Percentiles rank a stretch among this genome's conserved stretches.
These are phyloP conservation scores for Xestia rhomboidea DNA, from an alignment of 2,888 invertebrate genomes.

Conservation along the genomic window DNA sequence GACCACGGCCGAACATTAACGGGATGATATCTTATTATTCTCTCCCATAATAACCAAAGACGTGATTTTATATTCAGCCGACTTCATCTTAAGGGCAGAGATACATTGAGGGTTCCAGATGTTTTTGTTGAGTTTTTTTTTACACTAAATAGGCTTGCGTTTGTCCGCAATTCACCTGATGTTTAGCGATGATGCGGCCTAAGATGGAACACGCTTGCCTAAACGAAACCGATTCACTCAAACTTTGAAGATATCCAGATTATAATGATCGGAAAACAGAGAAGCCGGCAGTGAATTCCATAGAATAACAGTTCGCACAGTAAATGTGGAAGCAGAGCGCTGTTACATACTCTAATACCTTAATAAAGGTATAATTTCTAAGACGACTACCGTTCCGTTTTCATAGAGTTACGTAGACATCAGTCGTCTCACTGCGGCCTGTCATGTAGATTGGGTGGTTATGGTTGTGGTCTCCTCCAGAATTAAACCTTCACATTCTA, in stretches of 20 bases:
- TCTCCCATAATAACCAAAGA: conserved; percentile 24
- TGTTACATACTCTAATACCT: background rate
- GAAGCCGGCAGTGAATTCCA: background rate
- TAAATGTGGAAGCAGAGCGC: background rate
- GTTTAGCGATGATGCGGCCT: background rate
- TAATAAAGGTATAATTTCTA: background rate
- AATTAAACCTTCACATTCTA: background rate
- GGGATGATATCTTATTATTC: conserved; percentile 44
- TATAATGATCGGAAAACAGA: background rate
- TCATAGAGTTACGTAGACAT: background rate
- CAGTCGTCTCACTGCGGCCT: background rate
- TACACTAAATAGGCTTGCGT: background rate
- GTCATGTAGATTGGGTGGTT: background rate
- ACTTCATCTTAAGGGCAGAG: conserved; percentile 7
- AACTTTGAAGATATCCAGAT: background rate
- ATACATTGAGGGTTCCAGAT: background rate
- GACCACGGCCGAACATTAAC: conserved; percentile 46
- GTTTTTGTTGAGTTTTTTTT: background rate
- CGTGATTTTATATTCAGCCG: conserved; percentile 35
- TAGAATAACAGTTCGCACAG: background rate
- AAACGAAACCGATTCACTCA: background rate
- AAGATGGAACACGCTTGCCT: background rate
- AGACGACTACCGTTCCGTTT: background rate
- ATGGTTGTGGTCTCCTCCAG: background rate
- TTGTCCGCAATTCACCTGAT: fast-evolving